A percentile compares a stretch with the other conserved stretches of the same genome.
Evolutionary conservation across 1,140 invertebrate species (phyloP).

Genomic region (Brachionus koreanus): DNA sequence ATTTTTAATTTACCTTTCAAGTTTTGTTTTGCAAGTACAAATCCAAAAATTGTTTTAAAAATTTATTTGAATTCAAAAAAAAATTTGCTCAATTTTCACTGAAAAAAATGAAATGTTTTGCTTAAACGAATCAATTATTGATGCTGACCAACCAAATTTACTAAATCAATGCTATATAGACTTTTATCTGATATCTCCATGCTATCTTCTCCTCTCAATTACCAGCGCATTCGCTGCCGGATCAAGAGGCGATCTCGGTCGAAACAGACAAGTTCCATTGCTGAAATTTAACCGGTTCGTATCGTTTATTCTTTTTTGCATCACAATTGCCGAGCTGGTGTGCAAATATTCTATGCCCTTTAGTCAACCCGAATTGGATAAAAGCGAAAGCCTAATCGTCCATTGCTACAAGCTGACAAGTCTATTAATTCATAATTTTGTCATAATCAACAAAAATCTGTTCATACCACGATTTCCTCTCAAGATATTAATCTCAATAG

Average conservation of each 20-base stretch:
- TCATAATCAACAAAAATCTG: not conserved
- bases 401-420: not conserved
- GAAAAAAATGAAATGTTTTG: conserved; percentile 29
- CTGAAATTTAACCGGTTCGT: not conserved
- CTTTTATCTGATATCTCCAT: not conserved
- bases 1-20: not conserved
- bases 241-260: not conserved
- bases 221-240: not conserved
- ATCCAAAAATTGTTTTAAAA: not conserved
- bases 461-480: not conserved
- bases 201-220: not conserved
- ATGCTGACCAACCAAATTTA: not conserved
- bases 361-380: not conserved
- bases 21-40: not conserved
- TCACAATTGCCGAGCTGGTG: not conserved
- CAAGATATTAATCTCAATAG: not conserved
- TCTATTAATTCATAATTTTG: not conserved
- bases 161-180: not conserved
- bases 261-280: not conserved
- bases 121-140: not conserved
- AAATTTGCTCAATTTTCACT: not conserved
- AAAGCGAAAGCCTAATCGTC: not conserved
- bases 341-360: not conserved
- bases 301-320: not conserved
- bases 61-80: not conserved